Percentiles rank a stretch among this genome's conserved stretches.
Conservation (phyloP, 2,888 invertebrate species). For the Strigamia maritima region DNA sequence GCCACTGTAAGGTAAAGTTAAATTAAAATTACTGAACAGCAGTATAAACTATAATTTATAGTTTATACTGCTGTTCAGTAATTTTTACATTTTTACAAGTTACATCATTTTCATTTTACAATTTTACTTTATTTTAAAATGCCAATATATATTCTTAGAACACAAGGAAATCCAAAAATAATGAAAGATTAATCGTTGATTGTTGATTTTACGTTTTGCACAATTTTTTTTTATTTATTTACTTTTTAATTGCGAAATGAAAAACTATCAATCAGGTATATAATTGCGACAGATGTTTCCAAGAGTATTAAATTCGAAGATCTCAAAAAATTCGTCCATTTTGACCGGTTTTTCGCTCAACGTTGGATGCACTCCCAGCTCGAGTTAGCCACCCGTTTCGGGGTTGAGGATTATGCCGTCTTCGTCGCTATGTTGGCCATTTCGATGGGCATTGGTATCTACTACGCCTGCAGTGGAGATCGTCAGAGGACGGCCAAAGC, state of each 20-base stretch:
- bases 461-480: constrained; percentile 7
- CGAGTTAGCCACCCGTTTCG: background rate
- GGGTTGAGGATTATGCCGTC: background rate
- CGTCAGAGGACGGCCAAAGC: background rate
- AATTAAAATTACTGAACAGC: too few species aligned
- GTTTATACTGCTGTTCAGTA: too few species aligned
- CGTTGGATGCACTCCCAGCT: background rate
- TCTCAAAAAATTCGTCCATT: background rate
- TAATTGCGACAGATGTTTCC: constrained; percentile 14
- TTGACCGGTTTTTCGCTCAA: background rate
- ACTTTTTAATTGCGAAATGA: background rate
- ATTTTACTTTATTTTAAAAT: too few species aligned
- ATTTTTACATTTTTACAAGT: too few species aligned
- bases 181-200: background rate
- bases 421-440: constrained; percentile 2
- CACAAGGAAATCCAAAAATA: background rate
- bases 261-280: background rate
- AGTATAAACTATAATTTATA: too few species aligned
- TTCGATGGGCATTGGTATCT: background rate
- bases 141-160: too few species aligned
- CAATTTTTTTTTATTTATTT: too few species aligned
- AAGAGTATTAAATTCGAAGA: background rate
- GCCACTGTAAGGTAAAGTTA: too few species aligned
- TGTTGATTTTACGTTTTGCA: too few species aligned
- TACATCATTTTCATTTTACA: too few species aligned